Conservation (phyloP, 2,888 invertebrate genomes). For the Drosophila histrio region DNA sequence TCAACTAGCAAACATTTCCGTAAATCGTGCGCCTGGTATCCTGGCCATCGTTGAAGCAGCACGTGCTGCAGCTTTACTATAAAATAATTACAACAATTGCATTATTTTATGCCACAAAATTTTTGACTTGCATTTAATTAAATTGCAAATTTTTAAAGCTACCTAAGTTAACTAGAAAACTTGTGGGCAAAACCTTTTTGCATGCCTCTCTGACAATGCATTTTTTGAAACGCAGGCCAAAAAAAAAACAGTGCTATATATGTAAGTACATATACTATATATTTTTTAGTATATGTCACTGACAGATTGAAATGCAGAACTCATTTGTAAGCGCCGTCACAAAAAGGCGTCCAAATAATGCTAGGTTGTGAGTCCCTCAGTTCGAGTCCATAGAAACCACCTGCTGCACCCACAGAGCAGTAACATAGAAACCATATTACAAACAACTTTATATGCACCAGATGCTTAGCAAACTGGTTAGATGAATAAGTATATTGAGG, state of each 20-base stretch:
- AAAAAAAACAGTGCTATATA: slow-evolving; percentile 17
- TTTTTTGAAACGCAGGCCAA: slow-evolving; percentile 47
- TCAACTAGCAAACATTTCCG: not conserved
- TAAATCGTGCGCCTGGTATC: slow-evolving; percentile 24
- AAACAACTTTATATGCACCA: slow-evolving; percentile 45
- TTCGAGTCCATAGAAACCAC: slow-evolving; percentile 61
- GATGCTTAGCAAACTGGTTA: slow-evolving; percentile 43
- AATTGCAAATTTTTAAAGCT: slow-evolving; percentile 62
- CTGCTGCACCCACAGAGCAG: slow-evolving; percentile 61
- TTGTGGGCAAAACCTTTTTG: slow-evolving; percentile 45
- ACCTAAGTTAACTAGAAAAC: slow-evolving; percentile 74
- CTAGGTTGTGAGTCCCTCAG: not conserved
- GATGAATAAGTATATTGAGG: not conserved
- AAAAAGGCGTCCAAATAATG: slow-evolving; percentile 42
- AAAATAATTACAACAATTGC: slow-evolving; percentile 70
- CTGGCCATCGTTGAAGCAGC: slow-evolving; percentile 27
- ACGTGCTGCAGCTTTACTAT: slow-evolving; percentile 57
- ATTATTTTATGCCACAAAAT: slow-evolving; percentile 50
- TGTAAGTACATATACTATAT: slow-evolving; percentile 7
- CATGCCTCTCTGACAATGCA: slow-evolving; percentile 16
- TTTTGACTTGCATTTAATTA: slow-evolving; percentile 71
- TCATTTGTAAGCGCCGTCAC: slow-evolving; percentile 42
- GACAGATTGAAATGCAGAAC: slow-evolving; percentile 49
- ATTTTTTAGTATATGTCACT: slow-evolving; percentile 17
- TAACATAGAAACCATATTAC: slow-evolving; percentile 27